Conservation (phyloP, 2,113 vertebrate genomes). For the Oreocharis arfaki region DNA sequence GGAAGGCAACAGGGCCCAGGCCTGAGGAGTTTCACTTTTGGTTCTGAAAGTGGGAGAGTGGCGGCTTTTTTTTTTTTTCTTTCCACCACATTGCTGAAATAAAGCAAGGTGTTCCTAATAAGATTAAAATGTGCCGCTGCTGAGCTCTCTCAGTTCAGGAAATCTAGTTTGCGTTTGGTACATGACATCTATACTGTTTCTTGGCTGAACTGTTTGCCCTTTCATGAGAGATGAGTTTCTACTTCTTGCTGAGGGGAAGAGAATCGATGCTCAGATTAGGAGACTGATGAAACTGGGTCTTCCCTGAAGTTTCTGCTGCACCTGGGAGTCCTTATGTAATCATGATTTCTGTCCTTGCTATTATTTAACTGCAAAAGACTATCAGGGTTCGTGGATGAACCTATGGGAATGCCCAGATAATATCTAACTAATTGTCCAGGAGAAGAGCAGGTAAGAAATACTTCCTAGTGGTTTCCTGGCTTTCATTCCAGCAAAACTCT, state of each 20-base stretch:
- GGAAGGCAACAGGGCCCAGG: neutral
- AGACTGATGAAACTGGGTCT: neutral
- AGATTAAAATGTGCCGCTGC: neutral
- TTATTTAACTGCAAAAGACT: neutral
- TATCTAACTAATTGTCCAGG: neutral
- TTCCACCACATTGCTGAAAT: neutral
- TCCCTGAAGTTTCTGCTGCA: neutral
- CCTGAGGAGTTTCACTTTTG: neutral
- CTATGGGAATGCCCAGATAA: neutral
- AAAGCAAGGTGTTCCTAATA: neutral
- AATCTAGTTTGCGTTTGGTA: neutral
- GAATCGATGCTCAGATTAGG: neutral
- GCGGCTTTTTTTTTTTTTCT: neutral
- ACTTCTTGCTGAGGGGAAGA: neutral
- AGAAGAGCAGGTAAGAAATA: neutral
- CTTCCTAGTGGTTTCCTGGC: neutral
- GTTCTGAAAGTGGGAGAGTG: neutral
- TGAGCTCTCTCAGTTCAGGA: neutral
- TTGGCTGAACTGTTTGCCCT: neutral
- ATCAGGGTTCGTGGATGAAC: neutral
- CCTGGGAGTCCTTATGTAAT: neutral
- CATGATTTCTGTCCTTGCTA: neutral
- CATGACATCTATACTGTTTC: neutral
- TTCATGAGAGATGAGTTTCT: neutral
- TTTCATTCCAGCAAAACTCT: neutral